Conservation (phyloP, 2,113 vertebrate genomes). For the Gorsachius goisagi region DNA sequence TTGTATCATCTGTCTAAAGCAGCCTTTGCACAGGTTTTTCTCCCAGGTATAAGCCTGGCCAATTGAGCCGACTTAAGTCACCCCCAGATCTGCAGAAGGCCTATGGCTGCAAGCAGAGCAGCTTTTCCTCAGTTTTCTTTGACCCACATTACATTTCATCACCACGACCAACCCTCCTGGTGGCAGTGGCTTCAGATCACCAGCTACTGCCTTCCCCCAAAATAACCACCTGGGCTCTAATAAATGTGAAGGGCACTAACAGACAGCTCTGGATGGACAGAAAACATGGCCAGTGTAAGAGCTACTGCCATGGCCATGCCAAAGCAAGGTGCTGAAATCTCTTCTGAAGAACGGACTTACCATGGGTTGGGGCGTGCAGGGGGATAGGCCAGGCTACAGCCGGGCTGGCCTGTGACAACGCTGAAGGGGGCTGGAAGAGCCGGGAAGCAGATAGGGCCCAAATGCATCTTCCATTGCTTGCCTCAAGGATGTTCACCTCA, state of each 20-base stretch:
- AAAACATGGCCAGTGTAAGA: not conserved
- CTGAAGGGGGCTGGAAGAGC: not conserved
- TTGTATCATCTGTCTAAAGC: not conserved
- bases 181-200: not conserved
- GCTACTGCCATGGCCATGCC: rapidly evolving
- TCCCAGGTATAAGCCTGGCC: not conserved
- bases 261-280: not conserved
- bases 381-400: too few relatives aligned
- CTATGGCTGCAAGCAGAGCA: not conserved
- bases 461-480: not conserved
- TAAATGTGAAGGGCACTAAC: not conserved
- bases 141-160: not conserved
- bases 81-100: not conserved
- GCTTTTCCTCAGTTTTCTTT: too few relatives aligned
- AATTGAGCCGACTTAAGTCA: not conserved
- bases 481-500: not conserved
- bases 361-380: not conserved
- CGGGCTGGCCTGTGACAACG: not conserved
- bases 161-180: not conserved
- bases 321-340: not conserved
- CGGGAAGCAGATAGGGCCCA: too few relatives aligned
- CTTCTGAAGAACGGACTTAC: not conserved
- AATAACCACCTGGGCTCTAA: not conserved
- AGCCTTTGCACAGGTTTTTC: not conserved
- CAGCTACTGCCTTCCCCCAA: not conserved